A percentile compares a stretch with the other conserved stretches of the same genome.
These are phyloP conservation scores for Rynchops niger DNA, from an alignment of 2,113 vertebrate genomes.

Conservation along the genomic window DNA sequence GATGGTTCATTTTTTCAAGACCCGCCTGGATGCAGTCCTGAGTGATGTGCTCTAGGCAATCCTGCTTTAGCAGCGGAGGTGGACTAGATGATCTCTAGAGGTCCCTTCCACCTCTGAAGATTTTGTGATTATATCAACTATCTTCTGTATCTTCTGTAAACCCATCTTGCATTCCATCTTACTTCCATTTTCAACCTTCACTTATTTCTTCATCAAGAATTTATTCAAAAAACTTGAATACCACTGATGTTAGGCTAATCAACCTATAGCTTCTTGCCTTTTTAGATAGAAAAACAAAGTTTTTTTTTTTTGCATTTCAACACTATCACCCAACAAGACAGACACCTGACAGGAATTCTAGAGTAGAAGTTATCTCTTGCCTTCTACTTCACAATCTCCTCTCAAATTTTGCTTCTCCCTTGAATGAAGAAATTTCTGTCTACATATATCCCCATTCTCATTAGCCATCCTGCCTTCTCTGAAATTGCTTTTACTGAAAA, in stretches of 20 bases:
- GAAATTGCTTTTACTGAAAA: neutral
- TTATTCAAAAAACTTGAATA: neutral
- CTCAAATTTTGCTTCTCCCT: neutral
- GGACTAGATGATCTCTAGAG: too few relatives aligned
- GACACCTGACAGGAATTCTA: neutral
- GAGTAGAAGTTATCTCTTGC: neutral
- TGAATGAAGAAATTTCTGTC: neutral
- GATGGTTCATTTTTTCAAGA: too few relatives aligned
- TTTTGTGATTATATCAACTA: neutral
- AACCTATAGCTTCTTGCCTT: neutral
- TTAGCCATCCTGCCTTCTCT: neutral
- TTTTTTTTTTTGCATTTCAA: neutral
- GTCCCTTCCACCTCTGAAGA: too few relatives aligned
- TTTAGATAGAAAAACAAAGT: neutral
- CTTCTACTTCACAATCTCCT: neutral
- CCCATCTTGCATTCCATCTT: neutral
- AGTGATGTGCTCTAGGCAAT: too few relatives aligned
- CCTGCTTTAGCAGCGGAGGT: too few relatives aligned
- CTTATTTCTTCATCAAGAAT: neutral
- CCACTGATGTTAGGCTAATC: neutral
- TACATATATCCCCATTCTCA: neutral
- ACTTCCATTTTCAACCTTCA: neutral
- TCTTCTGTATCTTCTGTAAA: neutral
- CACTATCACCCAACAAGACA: neutral
- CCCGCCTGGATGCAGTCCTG: too few relatives aligned